A percentile compares a stretch with the other conserved stretches of the same genome.
Conservation (phyloP, 2,113 vertebrate species). For the Todiramphus chloris region DNA sequence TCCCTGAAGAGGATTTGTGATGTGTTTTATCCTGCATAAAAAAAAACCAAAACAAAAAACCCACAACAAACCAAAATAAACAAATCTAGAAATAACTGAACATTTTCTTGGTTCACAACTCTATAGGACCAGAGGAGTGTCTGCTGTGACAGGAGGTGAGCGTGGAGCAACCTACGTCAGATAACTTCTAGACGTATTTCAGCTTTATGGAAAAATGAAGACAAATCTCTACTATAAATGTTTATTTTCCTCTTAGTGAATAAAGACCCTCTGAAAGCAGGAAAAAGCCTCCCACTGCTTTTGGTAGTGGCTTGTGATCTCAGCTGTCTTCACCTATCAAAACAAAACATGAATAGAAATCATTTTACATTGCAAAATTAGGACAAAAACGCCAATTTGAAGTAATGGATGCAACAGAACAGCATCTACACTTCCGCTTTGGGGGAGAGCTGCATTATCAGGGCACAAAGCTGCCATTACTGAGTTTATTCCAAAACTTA, state of each 20-base stretch:
- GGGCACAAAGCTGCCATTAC: background rate
- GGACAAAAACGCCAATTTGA: background rate
- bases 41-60: background rate
- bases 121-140: background rate
- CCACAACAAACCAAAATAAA: background rate
- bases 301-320: background rate
- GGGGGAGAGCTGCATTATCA: background rate
- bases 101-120: background rate
- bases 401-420: background rate
- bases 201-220: background rate
- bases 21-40: background rate
- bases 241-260: slow-evolving; percentile 28
- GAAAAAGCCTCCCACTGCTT: slow-evolving; percentile 24
- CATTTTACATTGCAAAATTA: background rate
- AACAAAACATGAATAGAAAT: background rate
- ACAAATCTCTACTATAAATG: background rate
- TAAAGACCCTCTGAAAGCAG: slow-evolving; percentile 24
- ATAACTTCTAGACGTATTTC: background rate
- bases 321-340: slow-evolving; percentile 10
- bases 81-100: background rate
- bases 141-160: slow-evolving; percentile 49
- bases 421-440: background rate
- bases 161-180: background rate
- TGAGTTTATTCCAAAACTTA: background rate
- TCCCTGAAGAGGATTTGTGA: background rate